These are phyloP conservation scores for Ennomos fuscantarius DNA, from an alignment of 2,888 invertebrate genomes.

Conservation along the genomic window DNA sequence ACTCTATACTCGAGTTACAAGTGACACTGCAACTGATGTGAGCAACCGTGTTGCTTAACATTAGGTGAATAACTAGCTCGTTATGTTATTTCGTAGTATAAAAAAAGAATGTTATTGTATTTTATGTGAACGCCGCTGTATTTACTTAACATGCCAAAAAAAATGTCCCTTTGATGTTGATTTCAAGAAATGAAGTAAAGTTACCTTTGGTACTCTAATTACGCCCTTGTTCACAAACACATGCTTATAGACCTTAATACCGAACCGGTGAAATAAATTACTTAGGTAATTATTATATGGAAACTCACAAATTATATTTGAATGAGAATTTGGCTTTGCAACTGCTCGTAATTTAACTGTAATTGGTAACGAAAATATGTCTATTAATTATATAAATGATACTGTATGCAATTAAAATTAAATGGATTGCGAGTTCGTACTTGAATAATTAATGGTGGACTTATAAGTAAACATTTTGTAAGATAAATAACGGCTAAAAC, in stretches of 20 bases:
- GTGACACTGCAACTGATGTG: too few species aligned
- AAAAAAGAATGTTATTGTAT: too few species aligned
- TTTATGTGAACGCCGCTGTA: too few species aligned
- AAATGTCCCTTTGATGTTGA: too few species aligned
- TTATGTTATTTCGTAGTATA: too few species aligned
- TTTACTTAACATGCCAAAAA: too few species aligned
- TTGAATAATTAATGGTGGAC: not conserved
- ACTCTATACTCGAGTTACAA: too few species aligned
- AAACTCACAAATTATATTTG: slow-evolving; percentile 15
- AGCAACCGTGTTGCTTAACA: too few species aligned
- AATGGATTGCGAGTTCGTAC: slow-evolving; percentile 1
- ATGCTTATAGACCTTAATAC: slow-evolving; percentile 4
- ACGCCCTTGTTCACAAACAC: not conserved
- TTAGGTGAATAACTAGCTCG: too few species aligned
- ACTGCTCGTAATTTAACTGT: slow-evolving; percentile 16
- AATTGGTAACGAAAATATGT: slow-evolving; percentile 8
- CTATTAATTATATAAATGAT: slow-evolving; percentile 3
- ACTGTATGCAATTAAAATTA: not conserved
- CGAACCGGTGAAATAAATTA: slow-evolving; percentile 5
- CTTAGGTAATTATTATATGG: slow-evolving; percentile 1
- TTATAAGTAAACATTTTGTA: too few species aligned
- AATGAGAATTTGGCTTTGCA: slow-evolving; percentile 1
- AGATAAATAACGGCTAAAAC: too few species aligned
- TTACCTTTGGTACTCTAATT: not conserved
- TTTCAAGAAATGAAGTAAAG: too few species aligned